phyloP scores from a whole-genome alignment of 2,797 vertebrate genomes.

The Chelon labrosus region DNA sequence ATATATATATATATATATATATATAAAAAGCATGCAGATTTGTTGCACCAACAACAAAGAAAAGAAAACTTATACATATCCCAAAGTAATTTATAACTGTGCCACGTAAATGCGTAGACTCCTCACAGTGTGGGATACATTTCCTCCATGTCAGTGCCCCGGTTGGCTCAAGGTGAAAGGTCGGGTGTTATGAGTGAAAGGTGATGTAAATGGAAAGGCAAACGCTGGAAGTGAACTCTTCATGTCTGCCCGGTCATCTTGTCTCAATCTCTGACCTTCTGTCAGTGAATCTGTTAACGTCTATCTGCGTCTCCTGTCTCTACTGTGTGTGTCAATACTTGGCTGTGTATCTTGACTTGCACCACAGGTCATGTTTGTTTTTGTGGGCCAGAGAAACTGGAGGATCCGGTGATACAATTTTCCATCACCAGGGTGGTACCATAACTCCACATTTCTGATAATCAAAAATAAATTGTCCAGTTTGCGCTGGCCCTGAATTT shows the following conservation, averaged over 20 bases:
- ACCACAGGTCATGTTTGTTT: background rate
- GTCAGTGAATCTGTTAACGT: slow-evolving; percentile 13
- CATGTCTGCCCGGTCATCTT: background rate
- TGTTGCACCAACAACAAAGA: no score
- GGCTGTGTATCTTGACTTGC: background rate
- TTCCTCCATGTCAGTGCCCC: background rate
- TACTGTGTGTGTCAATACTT: background rate
- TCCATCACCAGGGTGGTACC: slow-evolving; percentile 1
- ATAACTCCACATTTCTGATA: slow-evolving; percentile 11
- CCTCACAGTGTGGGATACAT: slow-evolving; percentile 9
- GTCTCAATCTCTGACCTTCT: slow-evolving; percentile 10
- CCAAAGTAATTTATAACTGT: no score
- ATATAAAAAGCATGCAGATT: no score
- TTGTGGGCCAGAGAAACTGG: background rate
- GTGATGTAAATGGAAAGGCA: slow-evolving; percentile 17
- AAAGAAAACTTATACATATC: no score
- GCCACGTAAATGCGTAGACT: background rate
- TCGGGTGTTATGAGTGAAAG: slow-evolving; percentile 34
- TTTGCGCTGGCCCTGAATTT: slow-evolving; percentile 28
- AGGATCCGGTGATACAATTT: slow-evolving; percentile 8
- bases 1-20: no score
- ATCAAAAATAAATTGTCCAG: slow-evolving; percentile 44
- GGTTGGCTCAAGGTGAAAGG: slow-evolving; percentile 34
- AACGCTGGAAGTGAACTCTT: slow-evolving; percentile 12
- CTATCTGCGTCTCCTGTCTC: slow-evolving; percentile 1